These are phyloP conservation scores for Odontothrips loti DNA, from an alignment of 2,888 invertebrate genomes.

Conservation along the genomic window DNA sequence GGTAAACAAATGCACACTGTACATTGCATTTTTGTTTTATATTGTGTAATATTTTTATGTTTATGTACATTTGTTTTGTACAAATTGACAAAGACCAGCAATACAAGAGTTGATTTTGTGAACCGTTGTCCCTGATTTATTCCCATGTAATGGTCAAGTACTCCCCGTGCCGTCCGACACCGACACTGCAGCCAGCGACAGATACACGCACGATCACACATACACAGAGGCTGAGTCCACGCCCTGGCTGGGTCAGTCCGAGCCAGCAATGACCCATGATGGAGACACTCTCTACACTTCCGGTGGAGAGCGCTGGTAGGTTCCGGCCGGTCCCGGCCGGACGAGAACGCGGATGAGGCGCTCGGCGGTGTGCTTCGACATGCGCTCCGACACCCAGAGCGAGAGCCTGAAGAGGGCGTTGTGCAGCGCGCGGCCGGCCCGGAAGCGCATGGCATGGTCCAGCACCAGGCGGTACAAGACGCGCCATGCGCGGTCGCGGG, in stretches of 20 bases:
- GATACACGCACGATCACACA: too few species aligned
- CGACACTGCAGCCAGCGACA: too few species aligned
- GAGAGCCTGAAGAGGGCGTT: conserved; percentile 4
- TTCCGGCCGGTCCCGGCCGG: not conserved
- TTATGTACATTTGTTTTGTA: not conserved
- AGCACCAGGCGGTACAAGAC: not conserved
- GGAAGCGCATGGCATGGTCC: not conserved
- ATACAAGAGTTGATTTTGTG: not conserved
- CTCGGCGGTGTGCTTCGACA: not conserved
- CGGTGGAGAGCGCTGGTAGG: too few species aligned
- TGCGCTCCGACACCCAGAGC: not conserved
- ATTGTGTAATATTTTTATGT: conserved; percentile 1
- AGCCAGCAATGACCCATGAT: too few species aligned
- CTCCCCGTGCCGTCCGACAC: too few species aligned
- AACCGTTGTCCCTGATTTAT: too few species aligned
- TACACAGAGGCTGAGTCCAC: too few species aligned
- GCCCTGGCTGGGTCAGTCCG: too few species aligned
- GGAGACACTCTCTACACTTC: too few species aligned
- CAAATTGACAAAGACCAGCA: not conserved
- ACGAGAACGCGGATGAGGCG: not conserved
- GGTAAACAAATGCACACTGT: not conserved
- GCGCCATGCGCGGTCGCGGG: not conserved
- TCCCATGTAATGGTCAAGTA: too few species aligned
- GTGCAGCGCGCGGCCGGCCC: not conserved
- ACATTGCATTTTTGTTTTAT: not conserved